These are phyloP conservation scores for Lamellibrachia columna DNA, from an alignment of 2,888 invertebrate species.

Conservation along the genomic window DNA sequence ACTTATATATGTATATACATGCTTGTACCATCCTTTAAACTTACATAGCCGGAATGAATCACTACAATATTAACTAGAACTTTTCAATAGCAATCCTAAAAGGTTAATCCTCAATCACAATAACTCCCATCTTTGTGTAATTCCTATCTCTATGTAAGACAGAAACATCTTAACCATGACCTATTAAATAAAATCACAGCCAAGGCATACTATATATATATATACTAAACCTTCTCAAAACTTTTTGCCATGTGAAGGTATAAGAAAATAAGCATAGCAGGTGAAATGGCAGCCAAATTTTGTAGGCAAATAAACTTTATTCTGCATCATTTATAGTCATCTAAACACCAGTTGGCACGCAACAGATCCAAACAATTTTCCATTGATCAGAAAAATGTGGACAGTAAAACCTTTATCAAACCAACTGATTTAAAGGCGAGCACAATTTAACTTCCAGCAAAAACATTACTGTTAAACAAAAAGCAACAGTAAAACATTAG, in stretches of 20 bases:
- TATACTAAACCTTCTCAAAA: background rate
- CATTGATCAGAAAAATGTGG: background rate
- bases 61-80: background rate
- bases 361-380: background rate
- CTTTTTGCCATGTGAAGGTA: background rate
- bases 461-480: conserved; percentile 9
- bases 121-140: background rate
- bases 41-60: background rate
- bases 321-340: conserved; percentile 7
- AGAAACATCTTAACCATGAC: background rate
- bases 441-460: conserved; percentile 9
- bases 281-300: conserved; percentile 6
- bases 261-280: background rate
- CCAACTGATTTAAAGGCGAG: background rate
- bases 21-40: conserved; percentile 12
- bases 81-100: background rate
- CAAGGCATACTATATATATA: conserved; percentile 3
- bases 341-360: background rate
- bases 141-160: background rate
- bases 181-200: conserved; percentile 6
- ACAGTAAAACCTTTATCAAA: background rate
- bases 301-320: conserved; percentile 8
- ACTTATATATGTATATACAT: conserved; percentile 12
- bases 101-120: background rate
- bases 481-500: conserved; percentile 9